These are phyloP conservation scores for Philaethria dido DNA, from an alignment of 2,888 invertebrate genomes.

Conservation along the genomic window DNA sequence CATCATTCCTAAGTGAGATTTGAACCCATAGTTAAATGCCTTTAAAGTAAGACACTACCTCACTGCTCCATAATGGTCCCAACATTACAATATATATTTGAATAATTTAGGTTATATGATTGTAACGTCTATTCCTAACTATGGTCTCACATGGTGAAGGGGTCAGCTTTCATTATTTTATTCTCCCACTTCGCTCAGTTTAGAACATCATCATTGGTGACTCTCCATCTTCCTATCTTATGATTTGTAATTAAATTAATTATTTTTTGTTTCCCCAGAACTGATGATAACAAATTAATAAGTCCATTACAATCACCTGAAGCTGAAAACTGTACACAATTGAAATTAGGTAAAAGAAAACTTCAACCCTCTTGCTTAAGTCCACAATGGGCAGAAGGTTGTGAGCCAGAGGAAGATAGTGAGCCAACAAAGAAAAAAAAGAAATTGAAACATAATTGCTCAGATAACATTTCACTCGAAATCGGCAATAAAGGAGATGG, in stretches of 20 bases:
- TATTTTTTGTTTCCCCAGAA: conserved; percentile 55
- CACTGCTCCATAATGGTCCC: no score
- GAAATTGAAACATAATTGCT: conserved; percentile 34
- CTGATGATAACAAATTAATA: conserved; percentile 56
- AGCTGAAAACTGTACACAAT: conserved; percentile 48
- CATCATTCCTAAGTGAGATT: no score
- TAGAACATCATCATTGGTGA: not conserved
- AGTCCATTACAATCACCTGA: conserved; percentile 68
- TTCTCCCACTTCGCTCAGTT: no score
- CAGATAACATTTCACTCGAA: conserved; percentile 54
- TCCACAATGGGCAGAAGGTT: conserved; percentile 75
- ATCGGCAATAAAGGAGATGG: conserved; percentile 68
- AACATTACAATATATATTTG: not conserved
- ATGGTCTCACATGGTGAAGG: no score
- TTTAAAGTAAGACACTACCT: no score
- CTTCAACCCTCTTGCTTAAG: conserved; percentile 62
- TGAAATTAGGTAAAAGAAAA: conserved; percentile 59
- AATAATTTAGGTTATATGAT: no score
- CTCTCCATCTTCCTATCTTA: no score
- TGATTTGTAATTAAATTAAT: conserved; percentile 55
- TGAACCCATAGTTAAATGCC: no score
- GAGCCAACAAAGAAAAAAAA: conserved; percentile 53
- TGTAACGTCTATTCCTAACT: no score
- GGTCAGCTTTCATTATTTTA: no score
- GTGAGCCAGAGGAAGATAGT: conserved; percentile 58